Conservation (phyloP, 2,888 invertebrate genomes). For the Nymphalis c-album region DNA sequence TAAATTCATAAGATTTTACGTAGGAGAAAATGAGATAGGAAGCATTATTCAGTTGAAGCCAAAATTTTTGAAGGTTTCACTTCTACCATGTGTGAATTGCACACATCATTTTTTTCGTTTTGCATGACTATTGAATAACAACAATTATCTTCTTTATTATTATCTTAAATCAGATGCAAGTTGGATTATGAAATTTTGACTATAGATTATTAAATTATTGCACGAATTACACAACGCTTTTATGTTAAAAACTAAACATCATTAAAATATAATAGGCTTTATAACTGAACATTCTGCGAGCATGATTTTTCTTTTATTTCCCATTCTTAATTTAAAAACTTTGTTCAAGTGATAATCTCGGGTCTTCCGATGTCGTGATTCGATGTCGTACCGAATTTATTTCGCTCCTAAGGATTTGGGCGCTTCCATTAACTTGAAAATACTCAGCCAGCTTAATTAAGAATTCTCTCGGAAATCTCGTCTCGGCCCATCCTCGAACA, state of each 20-base stretch:
- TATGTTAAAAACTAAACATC: neutral
- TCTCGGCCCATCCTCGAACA: conserved; percentile 62
- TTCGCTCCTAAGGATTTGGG: conserved; percentile 66
- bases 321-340: conserved; percentile 28
- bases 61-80: too few relatives aligned
- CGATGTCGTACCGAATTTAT: conserved; percentile 64
- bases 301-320: conserved; percentile 1
- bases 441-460: conserved; percentile 76
- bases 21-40: too few relatives aligned
- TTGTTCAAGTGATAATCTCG: conserved; percentile 35
- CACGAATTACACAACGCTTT: neutral
- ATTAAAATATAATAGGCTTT: neutral
- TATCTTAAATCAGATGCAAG: too few relatives aligned
- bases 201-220: too few relatives aligned
- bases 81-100: too few relatives aligned
- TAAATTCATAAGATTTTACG: too few relatives aligned
- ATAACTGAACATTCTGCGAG: neutral
- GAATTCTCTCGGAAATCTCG: conserved; percentile 78
- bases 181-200: too few relatives aligned
- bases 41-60: too few relatives aligned
- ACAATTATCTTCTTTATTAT: too few relatives aligned
- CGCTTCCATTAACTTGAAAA: conserved; percentile 77
- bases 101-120: too few relatives aligned
- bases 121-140: too few relatives aligned
- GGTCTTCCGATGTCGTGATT: conserved; percentile 44